Base-by-base conservation (phyloP, 2,113 vertebrate genomes). In the Cygnus atratus region DNA sequence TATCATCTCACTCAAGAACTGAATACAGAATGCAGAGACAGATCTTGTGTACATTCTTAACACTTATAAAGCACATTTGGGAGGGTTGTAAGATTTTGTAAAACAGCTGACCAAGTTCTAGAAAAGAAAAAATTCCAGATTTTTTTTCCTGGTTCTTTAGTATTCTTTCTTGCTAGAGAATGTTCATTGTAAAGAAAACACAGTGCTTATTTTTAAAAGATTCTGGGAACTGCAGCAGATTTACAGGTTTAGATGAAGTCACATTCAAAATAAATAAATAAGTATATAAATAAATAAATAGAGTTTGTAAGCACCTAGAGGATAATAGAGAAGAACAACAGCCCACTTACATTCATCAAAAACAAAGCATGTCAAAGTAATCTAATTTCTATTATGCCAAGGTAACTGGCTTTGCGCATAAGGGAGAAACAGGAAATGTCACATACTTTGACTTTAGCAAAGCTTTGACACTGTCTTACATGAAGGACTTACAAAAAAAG, bases 301-400 rank as follows among this genome's bases (percentile, higher is more conserved):
- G 90, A 87, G 1, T 57, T 68, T 59, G 33, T 55, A 65, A 93
- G 54, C 35, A 76, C 11, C 58, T 76, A 73, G 66, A 83, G 74
- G 14, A 48, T 57, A 85, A 46, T 61, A 90, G 31, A 77, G 57
- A 86, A 77, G 70, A 87, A 35, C 21, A 94, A 66, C 11, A 76
- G 29, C n/a, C 16, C 82, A 79, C 65, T 83, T 90, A n/a, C 26
- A 83, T 90, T 88, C 48, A 93, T 80, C 54, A 77, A 92, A 94
- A 74, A 0, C 24, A 90, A 86, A 63, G 66, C 41, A 80, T 5
- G 10, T 77, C 71, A 77, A 73, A 77, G 35, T 90, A 88, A 92
- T 80, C 26, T 80, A 44, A 92, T 94, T 93, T 52, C 31, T 93
- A 6, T 48, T 62, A 29, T 25, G 84, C 85, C 54, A 76, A 29